Base-by-base conservation (phyloP, 2,888 invertebrate genomes). In the Escarpia spicata region DNA sequence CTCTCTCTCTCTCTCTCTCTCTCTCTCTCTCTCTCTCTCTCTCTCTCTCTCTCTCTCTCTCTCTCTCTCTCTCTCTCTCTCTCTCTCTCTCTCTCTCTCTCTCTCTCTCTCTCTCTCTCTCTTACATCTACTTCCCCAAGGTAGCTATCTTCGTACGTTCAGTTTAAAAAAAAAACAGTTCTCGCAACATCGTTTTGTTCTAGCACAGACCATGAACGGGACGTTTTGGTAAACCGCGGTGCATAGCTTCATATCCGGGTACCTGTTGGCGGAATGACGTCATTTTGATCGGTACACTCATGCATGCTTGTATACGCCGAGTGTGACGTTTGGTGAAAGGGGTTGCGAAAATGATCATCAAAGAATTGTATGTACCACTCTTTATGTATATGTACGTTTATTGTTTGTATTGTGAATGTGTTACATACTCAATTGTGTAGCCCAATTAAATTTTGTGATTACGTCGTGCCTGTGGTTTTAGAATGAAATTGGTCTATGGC, bases 181-280 rank as follows among this genome's bases (percentile, higher is more conserved):
- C 19, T 90, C 9, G 9, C 31, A 43, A 43, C 43, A 19, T 90
- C 43, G 43, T 90, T 12, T 19, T 52, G 52, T 52, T 12, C 52
- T 4, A 52, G 12, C 12, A 12, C 75, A 75, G 75, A n/a, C 26
- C 3, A 75, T 75, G 12, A 75, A 75, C 26, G 75, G 75, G 75
- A n/a, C 75, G 75, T 75, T 75, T 75, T 75, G 19, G 26, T 75
- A 26, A 26, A 75, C 15, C n/a, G 75, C 75, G 75, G 26, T 75
- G 75, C 6, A 26, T 4, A 75, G 52, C 19, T 75, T 75, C 75
- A 90, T 90, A 92, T 92, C 92, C 92, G 92, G 92, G 92, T 52
- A 92, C 92, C 92, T 92, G 31, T 19, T 92, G 90, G 90, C 90
- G 26, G 8, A 90, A 92, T 92, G 92, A 92, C 92, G 92, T 92